phyloP scores from a whole-genome alignment of 2,797 vertebrate species.

The Halcyon leucocephala region DNA sequence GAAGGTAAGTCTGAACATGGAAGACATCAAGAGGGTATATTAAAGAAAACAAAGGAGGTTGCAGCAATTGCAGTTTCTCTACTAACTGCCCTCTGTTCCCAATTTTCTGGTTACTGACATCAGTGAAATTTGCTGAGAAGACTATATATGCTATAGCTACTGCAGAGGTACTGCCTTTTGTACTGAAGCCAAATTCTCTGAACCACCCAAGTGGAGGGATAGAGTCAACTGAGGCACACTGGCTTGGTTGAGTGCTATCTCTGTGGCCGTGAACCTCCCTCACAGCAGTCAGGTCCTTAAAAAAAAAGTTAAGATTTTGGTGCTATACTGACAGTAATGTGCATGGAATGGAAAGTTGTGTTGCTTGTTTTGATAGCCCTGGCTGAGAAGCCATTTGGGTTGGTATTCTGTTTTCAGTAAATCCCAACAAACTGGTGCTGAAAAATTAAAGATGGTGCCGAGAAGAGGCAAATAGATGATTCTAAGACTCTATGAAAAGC shows the following conservation, averaged over 20 bases:
- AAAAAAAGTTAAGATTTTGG: neutral
- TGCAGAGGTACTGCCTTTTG: neutral
- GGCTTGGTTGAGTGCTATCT: neutral
- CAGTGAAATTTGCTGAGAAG: neutral
- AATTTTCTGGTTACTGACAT: neutral
- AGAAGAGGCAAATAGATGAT: neutral
- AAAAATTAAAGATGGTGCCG: neutral
- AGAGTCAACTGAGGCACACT: neutral
- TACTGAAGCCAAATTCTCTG: neutral
- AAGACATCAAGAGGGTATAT: neutral
- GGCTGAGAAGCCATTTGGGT: neutral
- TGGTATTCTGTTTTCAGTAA: neutral
- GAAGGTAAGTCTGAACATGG: neutral
- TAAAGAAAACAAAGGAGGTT: neutral
- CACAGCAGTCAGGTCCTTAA: neutral
- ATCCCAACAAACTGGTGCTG: neutral
- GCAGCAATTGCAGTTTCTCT: neutral
- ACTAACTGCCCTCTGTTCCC: neutral
- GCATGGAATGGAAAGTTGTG: neutral
- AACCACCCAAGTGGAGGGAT: neutral
- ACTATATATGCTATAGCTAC: neutral
- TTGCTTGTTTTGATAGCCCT: neutral
- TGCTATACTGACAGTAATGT: neutral
- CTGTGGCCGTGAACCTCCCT: neutral
- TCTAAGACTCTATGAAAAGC: slow-evolving; percentile 1